Percentiles rank a stretch among this genome's conserved stretches.
These are phyloP conservation scores for Neoitamus cyanurus DNA, from an alignment of 2,888 invertebrate species.

Conservation along the genomic window DNA sequence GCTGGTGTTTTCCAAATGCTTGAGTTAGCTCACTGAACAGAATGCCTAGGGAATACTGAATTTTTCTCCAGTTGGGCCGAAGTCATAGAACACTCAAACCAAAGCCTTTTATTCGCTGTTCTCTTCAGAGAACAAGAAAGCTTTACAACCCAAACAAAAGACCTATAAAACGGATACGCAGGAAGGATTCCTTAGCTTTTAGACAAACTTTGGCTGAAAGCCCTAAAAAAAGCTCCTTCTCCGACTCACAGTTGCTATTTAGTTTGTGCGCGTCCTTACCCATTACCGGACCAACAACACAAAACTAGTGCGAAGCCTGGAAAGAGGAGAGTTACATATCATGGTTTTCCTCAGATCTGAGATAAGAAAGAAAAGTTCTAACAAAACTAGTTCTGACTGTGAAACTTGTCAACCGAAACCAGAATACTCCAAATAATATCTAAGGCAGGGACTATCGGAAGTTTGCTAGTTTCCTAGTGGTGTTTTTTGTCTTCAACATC, in stretches of 20 bases:
- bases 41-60: background rate
- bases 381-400: background rate
- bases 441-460: background rate
- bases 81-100: background rate
- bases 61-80: background rate
- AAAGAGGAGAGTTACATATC: background rate
- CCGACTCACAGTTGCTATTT: slow-evolving; percentile 27
- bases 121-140: background rate
- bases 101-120: background rate
- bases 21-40: background rate
- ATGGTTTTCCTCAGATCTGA: slow-evolving; percentile 14
- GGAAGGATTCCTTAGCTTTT: slow-evolving; percentile 20
- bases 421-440: slow-evolving; percentile 5
- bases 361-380: background rate
- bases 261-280: slow-evolving; percentile 58
- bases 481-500: background rate
- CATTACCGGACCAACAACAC: slow-evolving; percentile 55
- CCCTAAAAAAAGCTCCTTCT: slow-evolving; percentile 15
- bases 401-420: background rate
- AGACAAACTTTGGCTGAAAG: slow-evolving; percentile 18
- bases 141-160: background rate
- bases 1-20: background rate
- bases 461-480: background rate
- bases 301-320: background rate
- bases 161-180: background rate